Evolutionary conservation across 2,888 invertebrate species (phyloP), one percentile per base, ranked within the genome.

Genomic region (Aphelenchoides bicaudatus): DNA sequence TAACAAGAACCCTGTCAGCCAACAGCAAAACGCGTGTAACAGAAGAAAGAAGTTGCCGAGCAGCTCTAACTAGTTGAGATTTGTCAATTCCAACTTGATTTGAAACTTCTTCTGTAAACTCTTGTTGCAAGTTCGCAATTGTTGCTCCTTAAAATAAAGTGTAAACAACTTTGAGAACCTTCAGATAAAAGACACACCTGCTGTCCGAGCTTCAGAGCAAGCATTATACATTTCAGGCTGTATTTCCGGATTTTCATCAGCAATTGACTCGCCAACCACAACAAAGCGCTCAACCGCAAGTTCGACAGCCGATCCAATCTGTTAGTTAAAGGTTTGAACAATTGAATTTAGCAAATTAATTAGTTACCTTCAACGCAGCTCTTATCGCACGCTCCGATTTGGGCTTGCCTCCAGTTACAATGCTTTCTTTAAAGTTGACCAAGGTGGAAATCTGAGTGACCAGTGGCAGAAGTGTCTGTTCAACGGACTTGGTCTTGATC

Each of bases 151-250:
- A 16, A 65, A 39, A 4, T 4, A 6, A 8, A 8, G n/a, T 16
- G 4, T 10, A 60, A 51, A 65, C 13, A 6, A 10, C 23, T 61
- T 29, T 13, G 10, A 37, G 16, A 2, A 29, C 31, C n/a, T 16
- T 3, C 13, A 59, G 39, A 28, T 27, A 46, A 47, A 49, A 23
- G 8, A 51, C 63, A 82, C 81, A 92, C 96, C 94, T 80, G 94
- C 93, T 78, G 88, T 86, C 73, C 93, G 84, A 16, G 96, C 94
- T 80, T 96, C 94, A 80, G 90, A 90, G 83, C 96, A 98, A 27
- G 96, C 94, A 75, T 93, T 90, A 81, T 90, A 92, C 94, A 98
- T 96, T 81, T 93, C 93, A 79, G 89, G 88, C 72, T 91, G 88
- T 71, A 98, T 91, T 82, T 96, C 94, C 29, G 88, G 88, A 84